These are phyloP conservation scores for Pogonomyrmex barbatus DNA, from an alignment of 1,140 invertebrate species.

Conservation along the genomic window DNA sequence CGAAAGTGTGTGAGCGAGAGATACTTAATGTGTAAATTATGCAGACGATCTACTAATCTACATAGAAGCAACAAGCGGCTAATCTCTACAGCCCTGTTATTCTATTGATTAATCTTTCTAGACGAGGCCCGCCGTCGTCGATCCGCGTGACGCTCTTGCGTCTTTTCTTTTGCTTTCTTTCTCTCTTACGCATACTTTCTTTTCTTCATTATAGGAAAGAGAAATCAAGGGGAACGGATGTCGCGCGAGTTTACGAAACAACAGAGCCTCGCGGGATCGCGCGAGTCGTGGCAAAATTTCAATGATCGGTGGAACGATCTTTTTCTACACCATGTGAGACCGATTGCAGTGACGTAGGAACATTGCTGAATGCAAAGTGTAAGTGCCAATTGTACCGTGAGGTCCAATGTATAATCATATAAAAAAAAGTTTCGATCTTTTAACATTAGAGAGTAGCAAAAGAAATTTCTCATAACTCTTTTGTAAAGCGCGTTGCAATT, in stretches of 20 bases:
- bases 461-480: neutral
- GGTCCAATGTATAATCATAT: constrained; percentile 17
- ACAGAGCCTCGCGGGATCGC: constrained; percentile 60
- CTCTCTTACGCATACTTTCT: neutral
- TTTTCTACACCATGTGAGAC: constrained; percentile 41
- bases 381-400: neutral
- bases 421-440: neutral
- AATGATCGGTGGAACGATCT: constrained; percentile 32
- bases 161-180: constrained; percentile 2
- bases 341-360: constrained; percentile 65
- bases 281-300: constrained; percentile 24
- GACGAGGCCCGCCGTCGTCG: constrained; percentile 31
- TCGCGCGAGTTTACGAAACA: constrained; percentile 42
- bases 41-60: constrained; percentile 48
- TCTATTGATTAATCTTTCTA: constrained; percentile 43
- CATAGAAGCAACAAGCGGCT: constrained; percentile 47
- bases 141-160: constrained; percentile 48
- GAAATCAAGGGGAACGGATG: neutral
- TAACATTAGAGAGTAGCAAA: neutral
- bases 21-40: constrained; percentile 49
- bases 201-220: constrained; percentile 39
- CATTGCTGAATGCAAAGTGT: constrained; percentile 21
- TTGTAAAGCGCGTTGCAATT: neutral
- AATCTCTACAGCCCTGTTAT: constrained; percentile 51
- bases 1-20: constrained; percentile 35